Evolutionary conservation across 2,113 vertebrate species (phyloP), one percentile per base, ranked within the genome.

Genomic region (Mus musculus): DNA sequence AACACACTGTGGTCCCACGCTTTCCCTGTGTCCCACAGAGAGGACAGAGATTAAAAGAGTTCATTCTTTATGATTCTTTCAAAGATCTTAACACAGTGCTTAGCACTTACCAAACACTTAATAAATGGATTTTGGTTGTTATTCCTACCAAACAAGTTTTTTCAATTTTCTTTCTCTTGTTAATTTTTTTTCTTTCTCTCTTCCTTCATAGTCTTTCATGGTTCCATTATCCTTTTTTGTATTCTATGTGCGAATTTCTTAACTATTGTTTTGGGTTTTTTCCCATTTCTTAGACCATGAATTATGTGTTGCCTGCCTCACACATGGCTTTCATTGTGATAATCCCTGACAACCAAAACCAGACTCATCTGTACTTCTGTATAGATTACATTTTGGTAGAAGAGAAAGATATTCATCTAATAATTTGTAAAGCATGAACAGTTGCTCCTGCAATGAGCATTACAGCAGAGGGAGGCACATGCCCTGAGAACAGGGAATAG

Each of bases 261-360:
- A 85, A 91, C 42, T 46, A 11, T 36, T 95, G 12, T 39, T 75
- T 69, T 49, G 36, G 4, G 7, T 28, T 76, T 61, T 28, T 84
- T 76, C 59, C 39, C 19, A 56, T 73, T 89, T 91, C 91, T 94
- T 49, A 33, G 24, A 36, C 49, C 81, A 67, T 85, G 77, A 78
- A 28, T 91, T 88, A 78, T 85, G 91, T 39, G 26, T 26, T 76
- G 59, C 73, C 24, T 88, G 17, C 0, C 16, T 93, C 77, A 42
- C 91, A 91, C 52, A 76, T 91, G 69, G 22, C 22, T 93, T 69
- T 84, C 54, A 77, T 84, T 72, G 42, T 93, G 24, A 42, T 89
- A 84, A 78, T 94, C 65, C 22, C n/a, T 14, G 14, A 1, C 24
- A 39, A 89, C 26, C 56, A 65, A 91, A 85, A 91, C 3, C 30